Evolutionary conservation across 2,888 invertebrate genomes (phyloP), one percentile per base, ranked within the genome.

Genomic region (Osedax frankpressi): DNA sequence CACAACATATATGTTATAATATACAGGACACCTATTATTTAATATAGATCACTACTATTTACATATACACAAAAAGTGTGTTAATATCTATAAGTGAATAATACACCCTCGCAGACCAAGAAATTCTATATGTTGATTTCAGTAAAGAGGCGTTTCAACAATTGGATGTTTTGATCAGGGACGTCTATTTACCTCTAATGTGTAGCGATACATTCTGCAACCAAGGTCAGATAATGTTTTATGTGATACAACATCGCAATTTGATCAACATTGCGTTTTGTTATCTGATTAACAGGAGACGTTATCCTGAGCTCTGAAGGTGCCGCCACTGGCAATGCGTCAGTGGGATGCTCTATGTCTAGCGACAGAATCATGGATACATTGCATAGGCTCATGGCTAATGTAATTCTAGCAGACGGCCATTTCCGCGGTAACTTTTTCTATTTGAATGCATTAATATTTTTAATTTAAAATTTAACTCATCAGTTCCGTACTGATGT

Each of bases 111-210:
- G n/a, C 77, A 84, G 84, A 82, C 75, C 78, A 81, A 75, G 83
- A 84, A 73, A 82, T 84, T 26, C 80, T 81, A 73, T 84, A 81
- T 77, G 78, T 81, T 74, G 84, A 84, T 76, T 81, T 82, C 75
- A 79, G 80, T 0, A 78, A 79, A 30, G 75, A 79, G 24, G 80
- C 83, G 0, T 77, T 84, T 28, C 80, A 82, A 73, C 83, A 84
- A 75, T 75, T 84, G 29, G 82, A 83, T 73, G 73, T 83, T 70
- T 76, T 82, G 3, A 79, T 81, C 2, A 77, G 83, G 62, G 83
- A 84, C 76, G 82, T 84, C 63, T 84, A 81, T 77, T 79, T 84
- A 60, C 84, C 84, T 1, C 77, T 84, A 28, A 79, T 84, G 75
- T 81, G 82, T 71, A 80, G 80, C 44, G 44, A 44, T 44, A 19